Evolutionary conservation across 2,113 vertebrate species (phyloP), one percentile per base, ranked within the genome.

Genomic region (Corythornis cristatus): DNA sequence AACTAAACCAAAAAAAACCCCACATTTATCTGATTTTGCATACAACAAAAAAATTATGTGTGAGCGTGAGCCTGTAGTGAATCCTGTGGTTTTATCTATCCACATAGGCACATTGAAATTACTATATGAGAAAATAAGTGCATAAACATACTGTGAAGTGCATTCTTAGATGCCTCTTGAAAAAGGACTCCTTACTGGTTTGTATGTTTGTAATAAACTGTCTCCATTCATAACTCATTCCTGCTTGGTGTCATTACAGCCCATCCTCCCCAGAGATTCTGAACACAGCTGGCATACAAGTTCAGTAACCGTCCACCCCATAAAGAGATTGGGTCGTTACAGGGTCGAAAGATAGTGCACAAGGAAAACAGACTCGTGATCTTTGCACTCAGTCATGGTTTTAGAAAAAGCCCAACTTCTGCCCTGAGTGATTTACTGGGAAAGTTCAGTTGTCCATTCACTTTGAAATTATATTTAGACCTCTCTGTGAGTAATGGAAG

Each of bases 401-500:
- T 70, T 71, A 73, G 70, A 82, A 90, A 78, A 67, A 83, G 56
- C 72, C 54, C 33, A 86, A 90, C 67, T 73, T 93, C 68, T 61
- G 94, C 76, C 68, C 85, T 96, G 60, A 90, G 62, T 81, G 74
- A 67, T 78, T 84, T 46, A 72, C 51, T 74, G 28, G 11, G 73
- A 95, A 75, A 93, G 58, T 92, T 96, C 82, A 89, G 89, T 65
- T 82, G 65, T 95, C 83, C 3, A 0, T 96, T 77, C 74, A 73
- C 67, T 89, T 95, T 95, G 93, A 97, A 95, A 82, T 96, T 92
- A 85, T 95, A 78, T 92, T 93, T 94, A 96, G 60, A 25, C 22
- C 5, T 92, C 73, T 58, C 81, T 93, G 54, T 43, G 81, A 96
- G 84, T 91, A 89, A 66, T 95, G 82, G 65, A 94, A 91, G 92